Evolutionary conservation across 1,140 invertebrate genomes (phyloP), one percentile per base, ranked within the genome.

Genomic region (Polyergus mexicanus): DNA sequence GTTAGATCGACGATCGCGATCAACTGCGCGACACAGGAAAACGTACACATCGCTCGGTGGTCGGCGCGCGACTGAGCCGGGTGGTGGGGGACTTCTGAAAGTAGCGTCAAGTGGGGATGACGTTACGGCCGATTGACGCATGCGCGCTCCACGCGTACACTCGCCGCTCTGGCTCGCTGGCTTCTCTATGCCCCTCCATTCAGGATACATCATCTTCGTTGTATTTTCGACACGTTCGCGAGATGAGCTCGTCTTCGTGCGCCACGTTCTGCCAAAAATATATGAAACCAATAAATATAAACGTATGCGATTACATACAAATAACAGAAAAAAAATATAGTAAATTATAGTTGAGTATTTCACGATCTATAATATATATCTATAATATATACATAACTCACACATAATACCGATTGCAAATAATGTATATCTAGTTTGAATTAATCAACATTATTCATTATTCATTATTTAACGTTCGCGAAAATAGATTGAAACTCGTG

Each of bases 61-160:
- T 88, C 89, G 89, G 87, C 91, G 92, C 90, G 92, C 92, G 91
- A 94, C 93, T 94, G 91, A 89, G 76, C 47, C 68, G 62, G 44
- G 13, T 19, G 19, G 87, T 66, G 41, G 62, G 47, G 84, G 54
- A 78, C 85, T 85, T 92, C 91, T 91, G 75, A 93, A 92, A 93
- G 77, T 41, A 22, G 63, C 47, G 77, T 84, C 89, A 86, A 86
- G 86, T 78, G 86, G 75, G 77, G 85, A 44, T 86, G 86, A 92
- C 93, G 92, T 93, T 92, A 92, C 90, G 58, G 38, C 28, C 35
- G 44, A 11, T 32, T 32, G 63, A 8, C 63, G 38, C 78, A 85
- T 85, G 87, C 87, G 83, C 54, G 44, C 44, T 13, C 35, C 77
- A 66, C 60, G 78, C 85, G 63, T 16, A 3, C 11, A 25, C 0